Percentiles rank a stretch among this genome's conserved stretches.
Conservation (phyloP, 64 coral and sea anemone species). For the Orbicella faveolata region DNA sequence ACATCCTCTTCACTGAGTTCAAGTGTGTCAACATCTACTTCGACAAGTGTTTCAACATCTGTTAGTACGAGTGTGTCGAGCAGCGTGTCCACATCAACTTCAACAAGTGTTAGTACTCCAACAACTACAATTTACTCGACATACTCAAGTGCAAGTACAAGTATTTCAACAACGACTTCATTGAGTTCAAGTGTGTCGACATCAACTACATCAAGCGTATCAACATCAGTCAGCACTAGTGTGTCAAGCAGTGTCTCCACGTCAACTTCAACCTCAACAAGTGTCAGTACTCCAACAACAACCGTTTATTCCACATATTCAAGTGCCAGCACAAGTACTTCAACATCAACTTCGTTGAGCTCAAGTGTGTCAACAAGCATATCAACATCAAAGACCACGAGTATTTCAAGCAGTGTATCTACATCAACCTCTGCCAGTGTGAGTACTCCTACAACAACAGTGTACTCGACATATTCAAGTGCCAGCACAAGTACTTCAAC, state of each 20-base stretch:
- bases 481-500: background rate
- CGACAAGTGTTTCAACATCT: background rate
- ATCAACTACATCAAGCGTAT: background rate
- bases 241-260: background rate
- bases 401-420: background rate
- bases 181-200: too few relatives aligned
- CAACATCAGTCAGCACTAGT: background rate
- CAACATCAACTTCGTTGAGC: constrained; percentile 6
- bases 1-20: background rate
- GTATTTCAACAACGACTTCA: background rate
- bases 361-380: background rate
- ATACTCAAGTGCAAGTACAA: too few relatives aligned
- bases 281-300: background rate
- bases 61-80: background rate
- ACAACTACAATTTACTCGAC: background rate
- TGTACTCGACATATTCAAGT: background rate
- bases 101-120: background rate
- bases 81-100: background rate
- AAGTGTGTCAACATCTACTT: background rate
- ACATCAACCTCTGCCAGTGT: background rate
- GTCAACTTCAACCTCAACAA: background rate
- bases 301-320: background rate
- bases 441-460: constrained; percentile 3
- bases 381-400: background rate
- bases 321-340: background rate